Evolutionary conservation across 92 coral and sea anemone species (phyloP), one percentile per base, ranked within the genome.

Genomic region (Diadumene lineata): DNA sequence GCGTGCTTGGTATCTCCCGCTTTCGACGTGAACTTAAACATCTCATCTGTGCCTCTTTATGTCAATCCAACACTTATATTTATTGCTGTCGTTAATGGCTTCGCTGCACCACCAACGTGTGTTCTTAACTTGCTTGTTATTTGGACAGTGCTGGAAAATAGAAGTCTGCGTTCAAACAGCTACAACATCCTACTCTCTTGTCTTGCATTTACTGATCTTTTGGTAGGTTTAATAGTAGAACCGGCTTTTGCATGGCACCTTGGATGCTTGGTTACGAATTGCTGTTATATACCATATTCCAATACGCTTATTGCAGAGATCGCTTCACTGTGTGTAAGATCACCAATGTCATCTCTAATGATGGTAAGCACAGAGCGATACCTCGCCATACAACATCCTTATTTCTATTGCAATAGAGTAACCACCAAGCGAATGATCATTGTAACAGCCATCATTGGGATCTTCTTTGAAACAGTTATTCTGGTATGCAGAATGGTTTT

Each of bases 111-210:
- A 50, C 72, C 72, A 67, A 67, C 72, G 17, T 32, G 34, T 18
- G 6, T 34, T 15, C 16, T 67, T 13, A 67, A 67, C 72, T 67
- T 67, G 72, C 50, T 67, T 23, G 72, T 67, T 29, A 67, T 43
- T 44, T 67, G 72, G 72, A 67, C 72, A 17, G 72, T 67, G 53
- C 17, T 67, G 30, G 72, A 67, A 56, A 32, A 50, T 8, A 30
- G 11, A 11, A 44, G 51, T 43, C 72, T 32, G 34, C 72, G 72
- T n/a, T 67, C 72, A 31, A 24, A 26, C 17, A 67, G 25, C 72
- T 67, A 67, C 43, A 67, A 67, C 57, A 32, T 67, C 72, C 27
- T 67, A 15, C 31, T 67, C 11, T 53, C 31, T 50, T 15, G 25
- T 24, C 53, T 67, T 22, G 46, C 72, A 9, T n/a, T 67, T 44